Base-by-base conservation (phyloP, 1,140 invertebrate species). In the Drosophila hydei region DNA sequence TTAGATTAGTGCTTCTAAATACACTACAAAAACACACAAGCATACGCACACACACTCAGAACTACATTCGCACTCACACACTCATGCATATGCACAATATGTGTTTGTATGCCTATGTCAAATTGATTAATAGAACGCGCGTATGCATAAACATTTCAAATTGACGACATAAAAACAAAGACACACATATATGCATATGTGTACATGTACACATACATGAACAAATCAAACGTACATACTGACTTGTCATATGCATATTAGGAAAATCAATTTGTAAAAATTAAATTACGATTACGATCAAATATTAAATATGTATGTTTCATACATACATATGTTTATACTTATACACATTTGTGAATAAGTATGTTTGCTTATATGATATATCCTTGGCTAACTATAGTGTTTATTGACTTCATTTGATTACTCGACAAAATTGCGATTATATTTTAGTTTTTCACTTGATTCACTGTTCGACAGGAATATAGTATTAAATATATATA, bases 271-370 rank as follows among this genome's bases (percentile, higher is more conserved):
- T 19, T 18, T 19, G 8, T 45, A 47, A n/a, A 40, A 59, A 54
- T 62, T 55, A 45, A 63, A 65, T 40, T 40, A 14, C 4, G 38
- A 40, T 14, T 40, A 14, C n/a, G 38, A 40, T 40, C 6, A 40
- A 40, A 40, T 40, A 40, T 40, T 3, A 40, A 40, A 40, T 40
- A 14, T 40, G 38, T 40, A 6, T 14, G n/a, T n/a, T 1, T 14
- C 36, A 16, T 8, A 42, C 18, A 43, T 38, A 38, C n/a, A 38
- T 2, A 38, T 14, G n/a, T 38, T 11, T 38, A 38, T n/a, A 12
- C n/a, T n/a, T 38, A 8, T 38, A 14, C 12, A 14, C 9, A 38
- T 4, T 1, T 38, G 3, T n/a, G 12, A n/a, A 38, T 38, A n/a
- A 3, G 4, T 4, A 12, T 38, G 36, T n/a, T n/a, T n/a, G n/a